Percentiles rank a stretch among this genome's conserved stretches.
phyloP scores from a whole-genome alignment of 2,797 vertebrate genomes.

The Scleropages formosus region DNA sequence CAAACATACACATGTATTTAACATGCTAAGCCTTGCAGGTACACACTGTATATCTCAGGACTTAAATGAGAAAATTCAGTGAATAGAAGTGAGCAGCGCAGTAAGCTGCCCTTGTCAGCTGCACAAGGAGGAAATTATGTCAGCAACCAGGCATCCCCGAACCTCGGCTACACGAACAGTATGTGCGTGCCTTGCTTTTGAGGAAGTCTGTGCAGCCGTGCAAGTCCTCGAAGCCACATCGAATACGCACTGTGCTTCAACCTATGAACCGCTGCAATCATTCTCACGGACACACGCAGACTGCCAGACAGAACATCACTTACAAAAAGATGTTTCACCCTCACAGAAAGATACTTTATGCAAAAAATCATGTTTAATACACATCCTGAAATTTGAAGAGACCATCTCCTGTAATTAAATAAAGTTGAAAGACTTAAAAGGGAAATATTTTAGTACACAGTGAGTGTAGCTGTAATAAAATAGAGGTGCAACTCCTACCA shows the following conservation, averaged over 20 bases:
- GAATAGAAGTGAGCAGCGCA: not conserved
- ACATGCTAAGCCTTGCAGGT: not conserved
- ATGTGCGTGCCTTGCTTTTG: not conserved
- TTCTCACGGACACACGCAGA: not conserved
- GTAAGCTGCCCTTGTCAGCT: constrained; percentile 1
- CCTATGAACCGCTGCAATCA: not conserved
- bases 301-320: not conserved
- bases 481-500: too few species aligned
- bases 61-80: too few species aligned
- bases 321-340: too few species aligned
- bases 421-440: too few species aligned
- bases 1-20: not conserved
- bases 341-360: too few species aligned
- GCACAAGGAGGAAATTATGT: constrained; percentile 30
- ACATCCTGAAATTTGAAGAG: too few species aligned
- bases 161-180: not conserved
- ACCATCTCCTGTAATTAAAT: too few species aligned
- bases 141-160: constrained; percentile 18
- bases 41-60: too few species aligned
- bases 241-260: not conserved
- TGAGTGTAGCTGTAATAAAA: too few species aligned
- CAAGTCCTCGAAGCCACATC: constrained; percentile 1
- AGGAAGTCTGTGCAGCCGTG: constrained; percentile 12
- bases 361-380: too few species aligned
- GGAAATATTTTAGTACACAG: too few species aligned